A percentile compares a stretch with the other conserved stretches of the same genome.
Evolutionary conservation across 37 sponge, comb jelly and placozoan species (phyloP).

Genomic region (Amphimedon queenslandica): DNA sequence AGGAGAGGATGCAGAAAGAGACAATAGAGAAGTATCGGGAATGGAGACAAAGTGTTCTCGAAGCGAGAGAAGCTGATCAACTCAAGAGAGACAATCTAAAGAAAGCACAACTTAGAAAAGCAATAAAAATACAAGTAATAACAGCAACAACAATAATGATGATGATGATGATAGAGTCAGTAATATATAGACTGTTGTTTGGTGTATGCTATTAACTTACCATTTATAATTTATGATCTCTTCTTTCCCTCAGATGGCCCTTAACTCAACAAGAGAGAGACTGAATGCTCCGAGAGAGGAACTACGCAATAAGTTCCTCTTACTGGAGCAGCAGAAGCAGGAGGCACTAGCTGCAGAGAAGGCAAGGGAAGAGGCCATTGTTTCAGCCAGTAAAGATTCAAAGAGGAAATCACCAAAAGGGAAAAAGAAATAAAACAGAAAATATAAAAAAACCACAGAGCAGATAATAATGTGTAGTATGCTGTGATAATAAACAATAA

Average conservation of each 20-base stretch:
- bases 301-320: conserved; percentile 20
- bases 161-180: not conserved
- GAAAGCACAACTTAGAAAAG: conserved; percentile 32
- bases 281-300: conserved; percentile 39
- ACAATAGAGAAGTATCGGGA: conserved; percentile 23
- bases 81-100: conserved; percentile 43
- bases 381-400: not conserved
- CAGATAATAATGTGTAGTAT: too few relatives aligned
- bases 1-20: conserved; percentile 8
- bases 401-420: not conserved
- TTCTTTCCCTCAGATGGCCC: too few relatives aligned
- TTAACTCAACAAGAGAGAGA: too few relatives aligned
- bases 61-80: conserved; percentile 44
- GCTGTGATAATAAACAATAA: too few relatives aligned
- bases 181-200: too few relatives aligned
- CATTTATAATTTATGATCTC: not conserved
- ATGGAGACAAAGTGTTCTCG: conserved; percentile 20
- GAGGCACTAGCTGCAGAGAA: conserved; percentile 15
- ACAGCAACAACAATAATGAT: not conserved
- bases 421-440: not conserved
- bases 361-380: not conserved
- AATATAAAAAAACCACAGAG: too few relatives aligned
- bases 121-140: conserved; percentile 60
- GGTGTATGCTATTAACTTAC: not conserved
- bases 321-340: conserved; percentile 10